Percentiles rank a stretch among this genome's conserved stretches.
Evolutionary conservation across 2,888 invertebrate species (phyloP).

Genomic region (Lamellibrachia satsuma): DNA sequence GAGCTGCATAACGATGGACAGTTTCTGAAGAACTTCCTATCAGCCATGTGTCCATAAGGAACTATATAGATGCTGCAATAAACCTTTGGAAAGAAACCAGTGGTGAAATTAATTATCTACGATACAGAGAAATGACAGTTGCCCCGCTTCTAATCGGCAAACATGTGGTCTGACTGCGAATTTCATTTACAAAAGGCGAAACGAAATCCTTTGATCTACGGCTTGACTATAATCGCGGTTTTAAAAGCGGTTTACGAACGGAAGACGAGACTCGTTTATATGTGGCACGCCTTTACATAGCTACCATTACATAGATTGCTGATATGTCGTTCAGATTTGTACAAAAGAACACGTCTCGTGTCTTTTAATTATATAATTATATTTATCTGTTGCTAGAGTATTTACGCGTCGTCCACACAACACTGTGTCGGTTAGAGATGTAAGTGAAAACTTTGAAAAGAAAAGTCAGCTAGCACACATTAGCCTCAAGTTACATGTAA

Average conservation of each 20-base stretch:
- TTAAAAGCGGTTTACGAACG: neutral
- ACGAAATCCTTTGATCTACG: neutral
- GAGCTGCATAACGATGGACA: neutral
- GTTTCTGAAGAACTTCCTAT: neutral
- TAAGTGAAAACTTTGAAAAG: conserved; percentile 17
- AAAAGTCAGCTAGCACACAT: neutral
- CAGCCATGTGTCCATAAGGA: neutral
- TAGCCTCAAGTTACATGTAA: neutral
- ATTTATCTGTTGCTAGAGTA: neutral
- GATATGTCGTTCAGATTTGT: neutral
- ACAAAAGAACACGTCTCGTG: neutral
- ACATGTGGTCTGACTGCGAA: neutral
- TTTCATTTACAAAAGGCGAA: neutral
- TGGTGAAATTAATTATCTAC: neutral
- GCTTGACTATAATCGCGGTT: neutral
- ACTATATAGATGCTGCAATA: neutral
- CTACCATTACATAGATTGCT: neutral
- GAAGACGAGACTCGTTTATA: neutral
- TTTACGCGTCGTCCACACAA: neutral
- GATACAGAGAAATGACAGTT: neutral
- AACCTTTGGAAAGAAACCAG: neutral
- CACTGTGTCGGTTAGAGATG: neutral
- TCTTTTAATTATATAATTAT: conserved; percentile 12
- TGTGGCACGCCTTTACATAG: neutral
- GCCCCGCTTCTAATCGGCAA: neutral